Evolutionary conservation across 37 sponge, comb jelly and placozoan species (phyloP).

Genomic region (Diacarnus erythraeanus): DNA sequence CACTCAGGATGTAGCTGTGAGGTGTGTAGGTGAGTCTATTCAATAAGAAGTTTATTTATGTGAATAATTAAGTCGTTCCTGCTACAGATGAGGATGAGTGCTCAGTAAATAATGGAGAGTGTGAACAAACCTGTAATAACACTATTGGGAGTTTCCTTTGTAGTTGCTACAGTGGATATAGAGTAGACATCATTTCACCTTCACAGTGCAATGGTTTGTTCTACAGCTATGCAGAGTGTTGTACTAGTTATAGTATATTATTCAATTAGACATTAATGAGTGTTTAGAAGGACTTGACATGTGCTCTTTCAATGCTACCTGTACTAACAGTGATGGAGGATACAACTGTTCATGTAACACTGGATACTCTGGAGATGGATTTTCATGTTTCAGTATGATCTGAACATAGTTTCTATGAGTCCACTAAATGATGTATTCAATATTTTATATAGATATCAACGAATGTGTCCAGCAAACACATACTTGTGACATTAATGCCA

Average conservation of each 20-base stretch:
- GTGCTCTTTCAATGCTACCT: slow-evolving; percentile 5
- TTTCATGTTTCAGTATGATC: background rate
- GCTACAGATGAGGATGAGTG: slow-evolving; percentile 35
- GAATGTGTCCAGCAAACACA: slow-evolving; percentile 32
- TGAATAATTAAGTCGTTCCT: background rate
- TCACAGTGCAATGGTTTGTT: background rate
- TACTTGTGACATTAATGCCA: slow-evolving; percentile 24
- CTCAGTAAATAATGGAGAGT: slow-evolving; percentile 20
- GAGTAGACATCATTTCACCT: background rate
- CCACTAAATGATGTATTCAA: too few species aligned
- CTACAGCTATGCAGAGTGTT: too few species aligned
- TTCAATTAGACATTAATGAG: slow-evolving; percentile 50
- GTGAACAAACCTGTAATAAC: slow-evolving; percentile 34
- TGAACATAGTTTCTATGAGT: background rate
- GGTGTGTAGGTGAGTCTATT: slow-evolving; percentile 16
- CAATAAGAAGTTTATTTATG: background rate
- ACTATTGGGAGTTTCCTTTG: slow-evolving; percentile 29
- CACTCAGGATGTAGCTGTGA: slow-evolving; percentile 21
- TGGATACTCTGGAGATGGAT: slow-evolving; percentile 51
- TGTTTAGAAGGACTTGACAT: slow-evolving; percentile 22
- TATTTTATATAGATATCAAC: slow-evolving; percentile 65
- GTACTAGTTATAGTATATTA: background rate
- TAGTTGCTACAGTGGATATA: slow-evolving; percentile 23
- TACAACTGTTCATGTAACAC: slow-evolving; percentile 41
- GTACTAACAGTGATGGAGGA: slow-evolving; percentile 45